These are phyloP conservation scores for Penaeus indicus DNA, from an alignment of 1,140 invertebrate species.

Conservation along the genomic window DNA sequence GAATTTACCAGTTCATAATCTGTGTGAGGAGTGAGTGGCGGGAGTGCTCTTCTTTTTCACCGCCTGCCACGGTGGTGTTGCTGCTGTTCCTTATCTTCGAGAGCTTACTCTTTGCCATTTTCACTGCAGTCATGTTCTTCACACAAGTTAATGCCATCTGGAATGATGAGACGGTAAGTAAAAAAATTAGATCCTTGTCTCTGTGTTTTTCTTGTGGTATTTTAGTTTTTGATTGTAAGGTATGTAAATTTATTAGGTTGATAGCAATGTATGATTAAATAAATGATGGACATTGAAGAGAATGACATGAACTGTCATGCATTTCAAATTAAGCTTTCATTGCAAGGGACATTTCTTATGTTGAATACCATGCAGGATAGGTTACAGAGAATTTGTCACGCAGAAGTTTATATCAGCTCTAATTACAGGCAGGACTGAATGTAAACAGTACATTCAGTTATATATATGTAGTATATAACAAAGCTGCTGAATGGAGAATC, in stretches of 20 bases:
- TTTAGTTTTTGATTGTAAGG: background rate
- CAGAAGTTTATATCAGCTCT: background rate
- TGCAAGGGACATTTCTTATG: too few relatives aligned
- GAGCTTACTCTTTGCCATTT: conserved; percentile 96
- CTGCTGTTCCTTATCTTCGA: conserved; percentile 97
- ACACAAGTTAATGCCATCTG: conserved; percentile 98
- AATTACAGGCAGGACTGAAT: background rate
- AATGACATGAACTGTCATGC: too few relatives aligned
- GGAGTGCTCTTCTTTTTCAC: conserved; percentile 91
- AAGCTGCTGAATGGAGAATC: too few relatives aligned
- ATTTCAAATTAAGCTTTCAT: too few relatives aligned
- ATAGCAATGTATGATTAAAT: background rate
- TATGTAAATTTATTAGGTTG: conserved; percentile 10
- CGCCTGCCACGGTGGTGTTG: conserved; percentile 95
- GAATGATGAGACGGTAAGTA: conserved; percentile 95
- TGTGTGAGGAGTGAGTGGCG: conserved; percentile 96
- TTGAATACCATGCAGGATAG: too few relatives aligned
- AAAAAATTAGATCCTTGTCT: background rate
- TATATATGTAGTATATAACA: too few relatives aligned
- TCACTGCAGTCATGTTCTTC: conserved; percentile 97
- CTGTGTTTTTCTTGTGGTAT: background rate
- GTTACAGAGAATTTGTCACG: too few relatives aligned
- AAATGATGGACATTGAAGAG: too few relatives aligned
- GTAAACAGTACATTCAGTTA: background rate
- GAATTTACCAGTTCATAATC: conserved; percentile 92